Percentiles rank a stretch among this genome's conserved stretches.
Conservation (phyloP, 2,113 vertebrate genomes). For the Tonatia bakeri region DNA sequence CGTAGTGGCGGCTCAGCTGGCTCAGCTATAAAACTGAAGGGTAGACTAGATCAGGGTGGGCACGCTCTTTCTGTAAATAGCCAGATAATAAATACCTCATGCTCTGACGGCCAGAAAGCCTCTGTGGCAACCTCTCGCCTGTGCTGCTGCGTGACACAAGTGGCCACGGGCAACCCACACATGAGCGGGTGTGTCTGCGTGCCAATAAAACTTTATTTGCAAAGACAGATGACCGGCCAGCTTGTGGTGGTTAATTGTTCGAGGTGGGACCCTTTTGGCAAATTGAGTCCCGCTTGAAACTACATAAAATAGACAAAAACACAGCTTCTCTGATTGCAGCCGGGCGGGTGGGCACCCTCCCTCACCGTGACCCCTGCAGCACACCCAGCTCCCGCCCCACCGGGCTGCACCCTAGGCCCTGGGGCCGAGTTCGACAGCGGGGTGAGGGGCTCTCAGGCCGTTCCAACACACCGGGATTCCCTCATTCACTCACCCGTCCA, state of each 20-base stretch:
- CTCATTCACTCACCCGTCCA: neutral
- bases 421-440: neutral
- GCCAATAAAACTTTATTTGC: neutral
- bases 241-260: neutral
- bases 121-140: neutral
- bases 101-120: neutral
- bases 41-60: neutral
- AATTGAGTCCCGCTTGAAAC: neutral
- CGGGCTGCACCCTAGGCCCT: neutral
- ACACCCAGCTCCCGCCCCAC: neutral
- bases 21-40: neutral
- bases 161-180: neutral
- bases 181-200: fast-evolving
- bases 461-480: fast-evolving
- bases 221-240: neutral
- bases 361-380: too few species aligned
- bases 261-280: neutral
- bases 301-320: neutral
- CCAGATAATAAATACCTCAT: too few species aligned
- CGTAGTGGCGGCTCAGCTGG: neutral
- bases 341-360: neutral
- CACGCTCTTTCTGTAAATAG: too few species aligned
- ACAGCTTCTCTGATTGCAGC: neutral
- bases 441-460: neutral
- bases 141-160: neutral